A percentile compares a stretch with the other conserved stretches of the same genome.
Evolutionary conservation across 2,797 vertebrate species (phyloP).

Genomic region (Spinus pinus): DNA sequence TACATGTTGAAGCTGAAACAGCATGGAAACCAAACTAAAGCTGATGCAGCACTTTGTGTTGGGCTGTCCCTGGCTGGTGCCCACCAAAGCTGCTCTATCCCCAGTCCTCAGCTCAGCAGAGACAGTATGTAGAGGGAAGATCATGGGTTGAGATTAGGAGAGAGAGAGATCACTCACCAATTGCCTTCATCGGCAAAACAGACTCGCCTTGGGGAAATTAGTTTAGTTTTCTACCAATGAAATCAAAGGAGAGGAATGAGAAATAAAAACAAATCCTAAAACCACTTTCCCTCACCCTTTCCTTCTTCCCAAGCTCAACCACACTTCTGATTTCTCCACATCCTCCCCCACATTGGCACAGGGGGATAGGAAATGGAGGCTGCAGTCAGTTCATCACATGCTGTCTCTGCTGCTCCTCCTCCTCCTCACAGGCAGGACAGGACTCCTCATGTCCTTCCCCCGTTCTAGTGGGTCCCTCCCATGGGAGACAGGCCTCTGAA

Average conservation of each 20-base stretch:
- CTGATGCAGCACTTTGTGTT: background rate
- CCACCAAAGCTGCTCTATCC: background rate
- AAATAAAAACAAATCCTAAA: background rate
- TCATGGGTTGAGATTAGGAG: background rate
- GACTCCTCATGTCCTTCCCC: rapidly evolving
- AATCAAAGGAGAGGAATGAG: background rate
- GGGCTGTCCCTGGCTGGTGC: rapidly evolving
- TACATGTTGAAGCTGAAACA: background rate
- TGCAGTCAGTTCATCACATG: background rate
- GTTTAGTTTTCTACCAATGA: background rate
- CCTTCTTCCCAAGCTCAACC: background rate
- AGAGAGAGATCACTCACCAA: background rate
- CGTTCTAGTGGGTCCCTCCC: background rate
- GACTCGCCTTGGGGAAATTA: rapidly evolving
- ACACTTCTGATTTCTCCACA: background rate
- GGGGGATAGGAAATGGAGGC: background rate
- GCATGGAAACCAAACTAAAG: background rate
- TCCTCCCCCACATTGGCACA: background rate
- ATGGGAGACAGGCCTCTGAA: background rate
- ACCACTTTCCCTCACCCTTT: background rate
- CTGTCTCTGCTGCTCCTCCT: background rate
- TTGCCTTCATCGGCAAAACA: background rate
- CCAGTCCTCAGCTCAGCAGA: rapidly evolving
- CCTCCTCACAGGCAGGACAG: background rate
- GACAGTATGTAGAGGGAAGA: background rate